Conservation (phyloP, 2,888 invertebrate species). For the Cyaniris semiargus region DNA sequence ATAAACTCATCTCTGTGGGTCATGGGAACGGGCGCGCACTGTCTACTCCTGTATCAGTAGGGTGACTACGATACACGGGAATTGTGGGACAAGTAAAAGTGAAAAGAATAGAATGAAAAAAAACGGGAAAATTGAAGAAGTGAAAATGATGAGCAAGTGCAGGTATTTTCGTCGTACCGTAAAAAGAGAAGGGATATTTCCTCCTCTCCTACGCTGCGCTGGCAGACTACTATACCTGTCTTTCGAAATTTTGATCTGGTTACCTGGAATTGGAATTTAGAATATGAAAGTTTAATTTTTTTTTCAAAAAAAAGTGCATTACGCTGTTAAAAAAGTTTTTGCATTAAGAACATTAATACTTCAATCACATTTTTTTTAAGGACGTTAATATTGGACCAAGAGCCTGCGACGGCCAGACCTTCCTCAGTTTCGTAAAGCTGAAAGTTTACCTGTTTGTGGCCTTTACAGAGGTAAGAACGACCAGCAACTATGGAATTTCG, state of each 20-base stretch:
- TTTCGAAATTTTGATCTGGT: not conserved
- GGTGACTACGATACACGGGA: constrained; percentile 45
- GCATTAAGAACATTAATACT: too few species aligned
- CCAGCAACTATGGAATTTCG: too few species aligned
- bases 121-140: not conserved
- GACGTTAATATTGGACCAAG: too few species aligned
- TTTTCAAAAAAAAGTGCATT: too few species aligned
- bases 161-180: not conserved
- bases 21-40: constrained; percentile 74
- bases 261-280: not conserved
- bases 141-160: not conserved
- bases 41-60: constrained; percentile 52
- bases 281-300: not conserved
- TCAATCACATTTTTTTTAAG: too few species aligned
- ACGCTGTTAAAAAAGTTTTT: too few species aligned
- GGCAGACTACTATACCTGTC: not conserved
- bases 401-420: too few species aligned
- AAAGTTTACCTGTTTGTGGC: too few species aligned
- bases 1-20: constrained; percentile 53
- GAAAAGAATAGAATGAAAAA: not conserved
- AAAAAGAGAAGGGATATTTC: not conserved
- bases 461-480: too few species aligned
- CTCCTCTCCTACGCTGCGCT: not conserved
- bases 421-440: too few species aligned
- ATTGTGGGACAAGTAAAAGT: constrained; percentile 28